Evolutionary conservation across 2,113 vertebrate species (phyloP).

Genomic region (Pimephales promelas): DNA sequence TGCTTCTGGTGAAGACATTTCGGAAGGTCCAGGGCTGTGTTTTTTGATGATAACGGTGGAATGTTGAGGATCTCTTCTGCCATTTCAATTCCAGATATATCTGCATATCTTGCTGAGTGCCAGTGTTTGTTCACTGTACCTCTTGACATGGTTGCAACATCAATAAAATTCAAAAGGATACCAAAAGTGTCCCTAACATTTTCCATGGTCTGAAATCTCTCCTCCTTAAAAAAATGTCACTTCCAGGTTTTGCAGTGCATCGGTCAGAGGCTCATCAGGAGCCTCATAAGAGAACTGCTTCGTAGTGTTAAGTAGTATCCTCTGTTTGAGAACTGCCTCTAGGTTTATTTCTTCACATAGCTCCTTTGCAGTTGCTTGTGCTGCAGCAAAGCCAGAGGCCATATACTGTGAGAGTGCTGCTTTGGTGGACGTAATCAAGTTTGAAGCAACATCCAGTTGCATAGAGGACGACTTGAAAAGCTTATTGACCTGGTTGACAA

Average conservation of each 20-base stretch:
- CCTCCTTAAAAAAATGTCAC: background rate
- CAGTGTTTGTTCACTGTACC: background rate
- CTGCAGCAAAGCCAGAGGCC: background rate
- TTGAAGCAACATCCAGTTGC: conserved; percentile 8
- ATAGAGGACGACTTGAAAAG: background rate
- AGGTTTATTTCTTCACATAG: background rate
- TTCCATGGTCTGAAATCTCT: background rate
- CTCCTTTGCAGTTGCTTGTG: background rate
- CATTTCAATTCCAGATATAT: background rate
- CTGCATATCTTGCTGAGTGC: background rate
- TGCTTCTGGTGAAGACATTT: conserved; percentile 42
- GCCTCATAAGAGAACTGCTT: background rate
- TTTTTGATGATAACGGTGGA: background rate
- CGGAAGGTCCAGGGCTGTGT: background rate
- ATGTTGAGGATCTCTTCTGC: background rate
- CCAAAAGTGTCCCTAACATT: background rate
- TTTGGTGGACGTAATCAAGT: background rate
- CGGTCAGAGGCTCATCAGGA: background rate
- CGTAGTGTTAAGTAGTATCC: background rate
- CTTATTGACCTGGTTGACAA: background rate
- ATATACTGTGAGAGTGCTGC: background rate
- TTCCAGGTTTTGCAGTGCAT: background rate
- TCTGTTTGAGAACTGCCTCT: background rate
- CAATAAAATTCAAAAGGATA: background rate
- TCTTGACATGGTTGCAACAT: background rate